Conservation (phyloP, 2,113 vertebrate genomes). For the Polyodon spathula region DNA sequence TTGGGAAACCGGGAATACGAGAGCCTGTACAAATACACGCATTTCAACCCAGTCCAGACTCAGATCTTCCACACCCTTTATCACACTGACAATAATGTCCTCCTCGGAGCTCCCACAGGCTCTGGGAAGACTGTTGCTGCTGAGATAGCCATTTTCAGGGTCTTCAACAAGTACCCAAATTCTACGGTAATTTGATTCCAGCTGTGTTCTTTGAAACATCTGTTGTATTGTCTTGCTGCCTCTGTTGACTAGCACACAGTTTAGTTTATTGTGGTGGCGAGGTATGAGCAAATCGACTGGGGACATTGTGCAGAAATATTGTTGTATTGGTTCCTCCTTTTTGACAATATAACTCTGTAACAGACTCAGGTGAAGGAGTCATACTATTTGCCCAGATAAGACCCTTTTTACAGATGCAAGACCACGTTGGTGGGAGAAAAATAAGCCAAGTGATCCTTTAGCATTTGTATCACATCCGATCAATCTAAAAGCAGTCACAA, state of each 20-base stretch:
- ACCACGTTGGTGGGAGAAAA: too few relatives aligned
- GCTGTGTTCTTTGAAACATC: too few relatives aligned
- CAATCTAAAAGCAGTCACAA: too few relatives aligned
- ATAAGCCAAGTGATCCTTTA: too few relatives aligned
- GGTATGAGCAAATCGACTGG: too few relatives aligned
- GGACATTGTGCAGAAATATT: too few relatives aligned
- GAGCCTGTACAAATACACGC: slow-evolving; percentile 86
- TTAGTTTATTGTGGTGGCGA: neutral
- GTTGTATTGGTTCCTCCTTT: too few relatives aligned
- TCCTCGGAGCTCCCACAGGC: slow-evolving; percentile 93
- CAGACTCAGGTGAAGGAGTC: too few relatives aligned
- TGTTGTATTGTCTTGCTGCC: neutral
- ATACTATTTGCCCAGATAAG: too few relatives aligned
- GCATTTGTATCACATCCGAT: too few relatives aligned
- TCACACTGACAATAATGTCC: slow-evolving; percentile 88
- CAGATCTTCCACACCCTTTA: slow-evolving; percentile 96
- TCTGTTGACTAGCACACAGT: neutral
- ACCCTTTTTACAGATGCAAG: too few relatives aligned
- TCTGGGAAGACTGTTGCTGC: slow-evolving; percentile 96
- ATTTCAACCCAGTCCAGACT: slow-evolving; percentile 96
- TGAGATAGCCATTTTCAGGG: slow-evolving; percentile 90
- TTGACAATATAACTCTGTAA: too few relatives aligned
- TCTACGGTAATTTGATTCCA: slow-evolving; percentile 68
- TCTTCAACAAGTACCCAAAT: slow-evolving; percentile 85
- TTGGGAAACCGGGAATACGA: slow-evolving; percentile 75